phyloP scores from a whole-genome alignment of 2,113 vertebrate genomes.

The Scomber scombrus region DNA sequence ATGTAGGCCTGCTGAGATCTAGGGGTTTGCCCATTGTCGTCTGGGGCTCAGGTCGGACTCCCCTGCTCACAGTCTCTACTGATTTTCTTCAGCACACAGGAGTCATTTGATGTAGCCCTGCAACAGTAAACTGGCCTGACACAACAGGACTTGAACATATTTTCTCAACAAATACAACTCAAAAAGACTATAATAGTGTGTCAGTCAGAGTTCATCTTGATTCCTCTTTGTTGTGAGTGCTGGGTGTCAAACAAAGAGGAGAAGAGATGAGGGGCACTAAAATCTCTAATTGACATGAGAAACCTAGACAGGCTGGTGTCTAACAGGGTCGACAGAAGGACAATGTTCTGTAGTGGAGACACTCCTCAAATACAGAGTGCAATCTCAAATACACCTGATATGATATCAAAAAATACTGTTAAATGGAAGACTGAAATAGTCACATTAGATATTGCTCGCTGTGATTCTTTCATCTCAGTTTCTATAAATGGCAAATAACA shows the following conservation, averaged over 20 bases:
- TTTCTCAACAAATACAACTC: slow-evolving; percentile 52
- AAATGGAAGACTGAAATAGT: slow-evolving; percentile 62
- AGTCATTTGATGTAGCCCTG: slow-evolving; percentile 71
- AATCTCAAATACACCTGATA: slow-evolving; percentile 77
- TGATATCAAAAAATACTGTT: slow-evolving; percentile 63
- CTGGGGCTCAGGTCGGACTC: slow-evolving; percentile 67
- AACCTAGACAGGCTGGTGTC: slow-evolving; percentile 38
- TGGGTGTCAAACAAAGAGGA: slow-evolving; percentile 55
- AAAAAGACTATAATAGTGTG: slow-evolving; percentile 49
- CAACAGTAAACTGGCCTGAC: slow-evolving; percentile 71
- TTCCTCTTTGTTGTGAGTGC: slow-evolving; percentile 63
- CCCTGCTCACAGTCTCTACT: slow-evolving; percentile 56
- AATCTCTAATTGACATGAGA: slow-evolving; percentile 46
- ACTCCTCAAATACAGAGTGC: slow-evolving; percentile 45
- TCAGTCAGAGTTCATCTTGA: slow-evolving; percentile 62
- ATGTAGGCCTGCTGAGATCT: slow-evolving; percentile 65
- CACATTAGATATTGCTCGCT: slow-evolving; percentile 49
- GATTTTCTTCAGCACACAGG: slow-evolving; percentile 69
- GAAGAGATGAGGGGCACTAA: slow-evolving; percentile 36
- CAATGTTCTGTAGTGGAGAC: slow-evolving; percentile 1
- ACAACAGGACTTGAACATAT: slow-evolving; percentile 45
- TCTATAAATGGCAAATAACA: slow-evolving; percentile 54
- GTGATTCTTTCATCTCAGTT: slow-evolving; percentile 59
- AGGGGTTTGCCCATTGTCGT: slow-evolving; percentile 62
- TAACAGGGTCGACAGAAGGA: slow-evolving; percentile 41